Evolutionary conservation across 2,888 invertebrate genomes (phyloP), one percentile per base, ranked within the genome.

Genomic region (Chouioia cunea): DNA sequence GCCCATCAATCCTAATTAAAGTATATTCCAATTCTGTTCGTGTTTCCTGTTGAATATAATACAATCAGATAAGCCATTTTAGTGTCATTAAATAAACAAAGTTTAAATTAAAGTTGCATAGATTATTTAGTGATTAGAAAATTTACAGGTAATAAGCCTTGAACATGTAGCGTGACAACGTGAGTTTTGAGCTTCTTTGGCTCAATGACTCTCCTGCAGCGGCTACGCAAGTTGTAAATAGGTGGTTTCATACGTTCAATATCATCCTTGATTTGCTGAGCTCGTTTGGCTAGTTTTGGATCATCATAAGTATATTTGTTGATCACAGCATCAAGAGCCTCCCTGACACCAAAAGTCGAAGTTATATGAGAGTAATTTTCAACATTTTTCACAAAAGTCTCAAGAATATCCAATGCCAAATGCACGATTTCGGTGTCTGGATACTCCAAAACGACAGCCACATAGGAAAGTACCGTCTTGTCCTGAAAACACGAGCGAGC

Each of bases 161-260:
- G 83, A 58, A 85, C 79, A 27, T 85, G 85, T 59, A 85, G 76
- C 22, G 83, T 78, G 27, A 85, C 79, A 52, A 85, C 83, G 73
- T 85, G 85, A 27, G 85, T 85, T 66, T 80, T 84, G 0, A 85
- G 70, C 70, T 84, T 85, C 70, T 83, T 85, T 16, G 85, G 84
- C 71, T 85, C 85, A 47, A 85, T 85, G 22, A 85, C 83, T 73
- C 85, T 78, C 58, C 85, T 77, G 67, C 85, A 85, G 43, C 85
- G 79, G 57, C 83, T 85, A n/a, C 83, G 80, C 52, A 85, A 77
- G 76, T 85, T 85, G 60, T 85, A 84, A 77, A 85, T 85, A 8
- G 84, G 85, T 20, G 85, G 85, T 74, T 85, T 85, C 82, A 85
- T 85, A 27, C 85, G 79, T 65, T 85, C 85, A 71, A 85, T 84